Base-by-base conservation (phyloP, 2,888 invertebrate genomes). In the Drosophila stalkeri region DNA sequence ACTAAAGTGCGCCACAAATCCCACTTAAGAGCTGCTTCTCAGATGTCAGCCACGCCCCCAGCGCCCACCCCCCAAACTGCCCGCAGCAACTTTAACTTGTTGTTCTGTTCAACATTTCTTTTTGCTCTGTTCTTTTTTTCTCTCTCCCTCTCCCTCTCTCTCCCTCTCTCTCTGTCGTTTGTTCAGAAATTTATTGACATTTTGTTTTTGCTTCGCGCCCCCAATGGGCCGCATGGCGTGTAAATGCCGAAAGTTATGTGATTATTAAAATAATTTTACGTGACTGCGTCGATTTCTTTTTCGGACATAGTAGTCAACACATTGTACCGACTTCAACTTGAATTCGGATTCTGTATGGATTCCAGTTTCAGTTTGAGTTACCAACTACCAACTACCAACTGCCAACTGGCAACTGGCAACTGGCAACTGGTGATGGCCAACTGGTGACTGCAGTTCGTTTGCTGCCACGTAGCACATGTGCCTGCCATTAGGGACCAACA, bases 191-290 rank as follows among this genome's bases (percentile, higher is more conserved):
- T 68, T 88, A 88, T 89, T 86, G 84, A 86, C 86, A 80, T 85
- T 89, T 89, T 78, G 68, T 76, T 80, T 66, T 43, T 39, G 57
- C 44, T 39, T 18, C 46, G 54, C 20, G 43, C 80, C 82, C 89
- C 87, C 86, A 75, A 72, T 70, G 86, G 83, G 67, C 70, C 68
- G 83, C 79, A 78, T 60, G 81, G 86, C 88, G 82, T 86, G 88
- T 86, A 89, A 89, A 89, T 89, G 86, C 90, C 90, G 82, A 86
- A 86, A 86, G 86, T 86, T 86, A 86, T 86, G 86, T 86, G 86
- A 86, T 86, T 86, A 86, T 86, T 86, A 86, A 86, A 86, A 86
- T 86, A 86, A 86, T 89, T 86, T 86, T 86, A 89, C 86, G 86
- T 86, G 86, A 86, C 86, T 89, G 90, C 88, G 86, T 80, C 88